Evolutionary conservation across 2,888 invertebrate species (phyloP), one percentile per base, ranked within the genome.

Genomic region (Drosophila tripunctata): DNA sequence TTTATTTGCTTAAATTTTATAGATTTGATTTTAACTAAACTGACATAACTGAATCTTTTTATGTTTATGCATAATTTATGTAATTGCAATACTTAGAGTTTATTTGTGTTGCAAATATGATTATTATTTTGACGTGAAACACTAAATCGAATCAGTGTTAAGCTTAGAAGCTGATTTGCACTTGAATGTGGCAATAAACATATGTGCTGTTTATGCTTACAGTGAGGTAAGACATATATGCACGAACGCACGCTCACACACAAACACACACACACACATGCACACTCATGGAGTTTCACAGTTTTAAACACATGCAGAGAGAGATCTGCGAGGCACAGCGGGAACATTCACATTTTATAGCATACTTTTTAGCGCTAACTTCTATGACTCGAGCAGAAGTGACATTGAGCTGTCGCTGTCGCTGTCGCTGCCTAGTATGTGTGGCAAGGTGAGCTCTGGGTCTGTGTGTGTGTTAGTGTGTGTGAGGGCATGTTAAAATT

Each of bases 401-500:
- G 67, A 71, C 74, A 67, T 63, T 70, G 63, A 74, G 67, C 55
- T 51, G 48, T 41, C 44, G 50, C 35, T 63, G 48, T 41, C 43
- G 36, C 15, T 56, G 40, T 51, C 40, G 7, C 24, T 27, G 27
- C 0, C 27, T 27, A 8, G 27, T 52, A 31, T 54, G 72, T 44
- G 43, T 55, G 58, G 40, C 41, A 44, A 45, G 45, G 36, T 67
- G 51, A 50, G 19, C 36, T 36, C 7, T 33, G 21, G 48, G 30
- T 27, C 40, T 35, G 40, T 24, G 54, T 65, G 44, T 22, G 47
- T 48, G 40, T 55, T 54, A 43, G 45, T 61, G 65, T 73, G 47
- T 54, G 58, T 63, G 62, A 41, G 70, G 33, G 58, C 68, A 82
- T 78, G 80, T 73, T 82, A 79, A 84, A 84, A 85, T 85, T 84